Conservation (phyloP, 2,113 vertebrate species). For the Procavia capensis region DNA sequence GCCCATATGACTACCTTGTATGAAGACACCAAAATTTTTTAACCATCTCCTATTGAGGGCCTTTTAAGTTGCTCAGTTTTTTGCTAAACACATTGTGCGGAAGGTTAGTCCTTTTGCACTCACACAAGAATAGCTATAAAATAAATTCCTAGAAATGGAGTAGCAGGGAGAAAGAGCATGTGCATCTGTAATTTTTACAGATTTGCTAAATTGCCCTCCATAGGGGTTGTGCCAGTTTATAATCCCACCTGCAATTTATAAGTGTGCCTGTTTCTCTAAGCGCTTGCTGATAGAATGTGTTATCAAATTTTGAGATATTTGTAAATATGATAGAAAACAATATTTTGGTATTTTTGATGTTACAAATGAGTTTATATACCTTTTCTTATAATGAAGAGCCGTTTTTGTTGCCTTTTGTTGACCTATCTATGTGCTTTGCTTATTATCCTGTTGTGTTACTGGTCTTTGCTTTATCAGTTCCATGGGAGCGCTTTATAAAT, state of each 20-base stretch:
- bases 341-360: slow-evolving; percentile 18
- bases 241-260: neutral
- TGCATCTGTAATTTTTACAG: neutral
- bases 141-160: neutral
- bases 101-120: neutral
- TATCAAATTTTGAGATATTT: slow-evolving; percentile 1
- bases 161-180: neutral
- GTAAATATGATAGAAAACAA: neutral
- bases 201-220: neutral
- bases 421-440: neutral
- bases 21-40: neutral
- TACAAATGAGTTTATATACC: neutral
- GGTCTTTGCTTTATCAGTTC: slow-evolving; percentile 26
- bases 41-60: neutral
- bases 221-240: neutral
- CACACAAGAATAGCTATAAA: neutral
- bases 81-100: neutral
- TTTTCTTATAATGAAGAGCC: neutral
- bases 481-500: slow-evolving; percentile 52
- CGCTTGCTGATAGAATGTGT: neutral
- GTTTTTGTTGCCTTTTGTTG: neutral
- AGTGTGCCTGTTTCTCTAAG: neutral
- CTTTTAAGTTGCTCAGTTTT: slow-evolving; percentile 23
- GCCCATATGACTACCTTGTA: neutral
- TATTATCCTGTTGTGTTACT: slow-evolving; percentile 8